Evolutionary conservation across 2,113 vertebrate species (phyloP).

Genomic region (Polypterus senegalus): DNA sequence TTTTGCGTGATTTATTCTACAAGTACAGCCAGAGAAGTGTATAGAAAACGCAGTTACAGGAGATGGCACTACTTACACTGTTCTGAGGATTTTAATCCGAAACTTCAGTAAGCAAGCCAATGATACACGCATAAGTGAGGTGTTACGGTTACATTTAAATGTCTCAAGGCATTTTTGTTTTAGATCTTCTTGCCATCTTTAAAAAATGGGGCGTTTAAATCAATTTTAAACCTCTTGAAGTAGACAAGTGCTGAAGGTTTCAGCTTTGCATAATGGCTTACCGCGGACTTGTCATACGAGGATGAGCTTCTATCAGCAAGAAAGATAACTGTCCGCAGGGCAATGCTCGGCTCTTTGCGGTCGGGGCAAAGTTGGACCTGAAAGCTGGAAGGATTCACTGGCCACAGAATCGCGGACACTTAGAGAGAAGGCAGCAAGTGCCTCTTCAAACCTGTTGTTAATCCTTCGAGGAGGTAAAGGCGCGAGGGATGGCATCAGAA

Average conservation of each 20-base stretch:
- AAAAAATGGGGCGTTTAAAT: neutral
- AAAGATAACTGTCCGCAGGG: slow-evolving; percentile 18
- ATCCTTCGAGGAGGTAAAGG: slow-evolving; percentile 23
- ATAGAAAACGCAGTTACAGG: neutral
- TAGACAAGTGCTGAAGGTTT: slow-evolving; percentile 12
- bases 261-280: slow-evolving; percentile 19
- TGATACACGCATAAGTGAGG: neutral
- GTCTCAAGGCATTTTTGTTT: neutral
- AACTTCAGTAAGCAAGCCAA: neutral
- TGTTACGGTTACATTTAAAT: neutral
- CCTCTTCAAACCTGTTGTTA: slow-evolving; percentile 27
- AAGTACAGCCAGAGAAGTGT: neutral
- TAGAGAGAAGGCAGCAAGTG: slow-evolving; percentile 23
- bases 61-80: too few species aligned
- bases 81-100: too few species aligned
- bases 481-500: slow-evolving; percentile 74
- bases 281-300: slow-evolving; percentile 26
- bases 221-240: neutral
- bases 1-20: neutral
- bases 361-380: slow-evolving; percentile 38
- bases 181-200: neutral
- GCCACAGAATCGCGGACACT: slow-evolving; percentile 1
- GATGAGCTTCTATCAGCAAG: slow-evolving; percentile 30
- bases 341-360: slow-evolving; percentile 34
- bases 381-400: slow-evolving; percentile 28